These are phyloP conservation scores for Leucophenga maculata DNA, from an alignment of 2,888 invertebrate species.

Conservation along the genomic window DNA sequence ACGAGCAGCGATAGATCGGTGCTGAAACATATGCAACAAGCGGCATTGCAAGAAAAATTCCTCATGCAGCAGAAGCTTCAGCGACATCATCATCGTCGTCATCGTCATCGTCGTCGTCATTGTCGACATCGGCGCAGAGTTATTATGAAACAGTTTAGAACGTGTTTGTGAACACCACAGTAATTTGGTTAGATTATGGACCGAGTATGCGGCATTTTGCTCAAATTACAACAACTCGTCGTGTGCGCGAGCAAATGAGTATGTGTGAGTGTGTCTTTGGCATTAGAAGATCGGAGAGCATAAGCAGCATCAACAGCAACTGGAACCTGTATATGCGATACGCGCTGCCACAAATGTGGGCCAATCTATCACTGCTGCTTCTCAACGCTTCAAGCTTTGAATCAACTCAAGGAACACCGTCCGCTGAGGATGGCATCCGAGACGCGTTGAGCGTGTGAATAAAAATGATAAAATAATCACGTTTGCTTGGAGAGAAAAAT, in stretches of 20 bases:
- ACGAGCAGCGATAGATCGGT: background rate
- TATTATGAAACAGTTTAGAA: slow-evolving; percentile 68
- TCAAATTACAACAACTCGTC: slow-evolving; percentile 19
- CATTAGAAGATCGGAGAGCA: slow-evolving; percentile 23
- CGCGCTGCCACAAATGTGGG: slow-evolving; percentile 55
- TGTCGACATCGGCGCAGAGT: slow-evolving; percentile 48
- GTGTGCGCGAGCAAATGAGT: slow-evolving; percentile 30
- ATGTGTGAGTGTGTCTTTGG: slow-evolving; percentile 27
- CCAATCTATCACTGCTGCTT: slow-evolving; percentile 59
- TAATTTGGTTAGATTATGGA: slow-evolving; percentile 63
- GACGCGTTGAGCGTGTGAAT: slow-evolving; percentile 55
- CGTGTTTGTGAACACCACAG: slow-evolving; percentile 65
- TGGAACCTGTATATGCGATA: slow-evolving; percentile 26
- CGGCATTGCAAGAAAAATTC: slow-evolving; percentile 21
- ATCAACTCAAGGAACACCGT: slow-evolving; percentile 49
- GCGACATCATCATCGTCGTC: slow-evolving; percentile 31
- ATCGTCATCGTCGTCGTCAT: slow-evolving; percentile 1
- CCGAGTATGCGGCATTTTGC: slow-evolving; percentile 41
- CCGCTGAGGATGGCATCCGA: slow-evolving; percentile 15
- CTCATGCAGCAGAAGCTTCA: slow-evolving; percentile 36
- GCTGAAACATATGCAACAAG: slow-evolving; percentile 29
- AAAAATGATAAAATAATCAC: slow-evolving; percentile 64
- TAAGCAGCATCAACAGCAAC: slow-evolving; percentile 19
- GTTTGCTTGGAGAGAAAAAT: slow-evolving; percentile 36
- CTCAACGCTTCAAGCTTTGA: slow-evolving; percentile 39